Evolutionary conservation across 2,113 vertebrate genomes (phyloP), one percentile per base, ranked within the genome.

Genomic region (Oriolus oriolus): DNA sequence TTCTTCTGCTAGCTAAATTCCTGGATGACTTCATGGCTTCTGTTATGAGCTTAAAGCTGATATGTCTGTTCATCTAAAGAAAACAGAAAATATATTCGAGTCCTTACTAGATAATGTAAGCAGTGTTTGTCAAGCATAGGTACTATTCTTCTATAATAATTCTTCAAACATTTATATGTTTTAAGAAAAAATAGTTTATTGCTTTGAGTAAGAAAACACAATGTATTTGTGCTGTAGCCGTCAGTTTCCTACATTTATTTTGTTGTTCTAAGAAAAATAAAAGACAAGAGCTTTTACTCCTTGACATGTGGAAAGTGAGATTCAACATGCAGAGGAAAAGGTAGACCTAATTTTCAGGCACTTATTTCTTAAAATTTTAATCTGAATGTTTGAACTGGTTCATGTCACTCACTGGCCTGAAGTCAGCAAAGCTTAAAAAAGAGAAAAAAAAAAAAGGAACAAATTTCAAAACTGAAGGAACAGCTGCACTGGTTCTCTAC

Each of bases 401-500:
- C 50, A 22, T 87, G 24, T 78, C 33, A 39, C 27, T 78, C 23
- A 69, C 13, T 2, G 6, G 20, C 44, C 83, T 70, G 39, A 45
- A 86, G 69, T 47, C n/a, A 84, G 60, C 30, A 83, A 83, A 90
- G n/a, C 24, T 66, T 60, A 42, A 80, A 83, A 89, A 54, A 44
- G 9, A 39, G 15, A 28, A 5, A 23, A 22, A 20, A 49, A 18
- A 35, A 44, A 24, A 8, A 56, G 17, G n/a, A 49, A 50, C 1
- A 6, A 57, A 74, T 84, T 84, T 91, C 57, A 82, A 83, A 50
- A 42, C 54, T 75, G 39, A 71, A 80, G 17, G 41, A 96, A 93
- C 91, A 96, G 96, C 95, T 97, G 95, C 85, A 47, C 16, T 90
- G 28, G 23, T 90, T 94, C 56, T 77, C 17, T 84, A 26, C 52